A percentile compares a stretch with the other conserved stretches of the same genome.
Evolutionary conservation across 2,113 vertebrate genomes (phyloP).

Genomic region (Plecotus auritus): DNA sequence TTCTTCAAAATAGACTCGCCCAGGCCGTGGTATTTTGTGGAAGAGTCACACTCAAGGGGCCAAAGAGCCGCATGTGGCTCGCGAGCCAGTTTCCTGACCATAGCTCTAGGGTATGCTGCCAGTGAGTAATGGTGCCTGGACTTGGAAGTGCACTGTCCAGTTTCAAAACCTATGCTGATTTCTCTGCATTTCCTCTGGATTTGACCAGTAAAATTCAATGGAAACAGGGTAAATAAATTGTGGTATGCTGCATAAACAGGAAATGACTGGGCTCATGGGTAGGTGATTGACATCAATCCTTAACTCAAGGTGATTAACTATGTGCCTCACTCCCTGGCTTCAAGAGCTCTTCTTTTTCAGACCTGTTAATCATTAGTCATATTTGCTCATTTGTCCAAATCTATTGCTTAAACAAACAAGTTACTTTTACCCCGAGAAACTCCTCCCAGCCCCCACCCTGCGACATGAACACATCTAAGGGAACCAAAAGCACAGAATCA

Average conservation of each 20-base stretch:
- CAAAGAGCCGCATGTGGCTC: too few species aligned
- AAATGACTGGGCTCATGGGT: not conserved
- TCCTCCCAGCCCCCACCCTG: not conserved
- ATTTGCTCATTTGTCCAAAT: not conserved
- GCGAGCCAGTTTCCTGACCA: too few species aligned
- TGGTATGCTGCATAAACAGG: not conserved
- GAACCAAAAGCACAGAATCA: not conserved
- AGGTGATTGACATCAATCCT: not conserved
- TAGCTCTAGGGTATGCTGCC: not conserved
- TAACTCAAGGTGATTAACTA: not conserved
- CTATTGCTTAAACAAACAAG: not conserved
- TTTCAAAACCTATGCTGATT: not conserved
- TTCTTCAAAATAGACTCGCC: too few species aligned
- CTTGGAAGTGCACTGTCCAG: not conserved
- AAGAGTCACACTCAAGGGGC: too few species aligned
- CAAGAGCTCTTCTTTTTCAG: not conserved
- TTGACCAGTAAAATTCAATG: not conserved
- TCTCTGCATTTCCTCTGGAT: not conserved
- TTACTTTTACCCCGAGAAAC: not conserved
- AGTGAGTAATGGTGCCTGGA: not conserved
- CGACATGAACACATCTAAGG: not conserved
- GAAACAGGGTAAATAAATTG: not conserved
- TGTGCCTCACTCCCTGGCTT: not conserved
- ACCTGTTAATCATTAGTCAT: not conserved
- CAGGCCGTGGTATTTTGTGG: too few species aligned